Evolutionary conservation across 2,797 vertebrate species (phyloP).

Genomic region (Myripristis jacobus): DNA sequence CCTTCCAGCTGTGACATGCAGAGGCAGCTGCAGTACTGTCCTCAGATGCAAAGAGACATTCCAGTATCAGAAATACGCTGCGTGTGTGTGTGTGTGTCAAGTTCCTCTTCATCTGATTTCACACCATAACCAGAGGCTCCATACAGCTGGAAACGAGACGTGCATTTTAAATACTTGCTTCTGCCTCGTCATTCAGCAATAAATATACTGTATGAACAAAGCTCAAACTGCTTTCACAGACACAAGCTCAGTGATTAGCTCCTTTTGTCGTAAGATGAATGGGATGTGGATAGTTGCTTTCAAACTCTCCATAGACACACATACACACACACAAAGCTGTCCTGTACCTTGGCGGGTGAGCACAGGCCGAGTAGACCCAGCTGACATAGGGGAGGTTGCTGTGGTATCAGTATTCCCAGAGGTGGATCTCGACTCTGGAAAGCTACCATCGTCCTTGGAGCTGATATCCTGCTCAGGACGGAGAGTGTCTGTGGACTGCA

Average conservation of each 20-base stretch:
- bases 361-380: conserved; percentile 66
- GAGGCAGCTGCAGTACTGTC: conserved; percentile 47
- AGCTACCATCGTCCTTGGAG: conserved; percentile 81
- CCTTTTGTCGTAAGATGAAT: conserved; percentile 22
- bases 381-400: conserved; percentile 60
- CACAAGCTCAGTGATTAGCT: conserved; percentile 32
- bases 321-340: conserved; percentile 12
- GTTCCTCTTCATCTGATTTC: conserved; percentile 66
- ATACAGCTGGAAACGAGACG: conserved; percentile 43
- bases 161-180: conserved; percentile 49
- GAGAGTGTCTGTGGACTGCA: conserved; percentile 78
- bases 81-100: conserved; percentile 22
- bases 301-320: neutral
- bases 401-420: conserved; percentile 63
- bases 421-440: conserved; percentile 61
- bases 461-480: conserved; percentile 82
- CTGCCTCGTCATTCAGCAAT: conserved; percentile 14
- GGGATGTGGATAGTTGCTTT: conserved; percentile 31
- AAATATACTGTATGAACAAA: conserved; percentile 42
- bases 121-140: conserved; percentile 49
- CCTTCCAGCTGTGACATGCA: conserved; percentile 54
- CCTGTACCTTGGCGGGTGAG: conserved; percentile 83
- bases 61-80: conserved; percentile 42
- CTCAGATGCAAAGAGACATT: conserved; percentile 57
- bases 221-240: conserved; percentile 19